Base-by-base conservation (phyloP, 2,888 invertebrate species). In the Cenopis cana region DNA sequence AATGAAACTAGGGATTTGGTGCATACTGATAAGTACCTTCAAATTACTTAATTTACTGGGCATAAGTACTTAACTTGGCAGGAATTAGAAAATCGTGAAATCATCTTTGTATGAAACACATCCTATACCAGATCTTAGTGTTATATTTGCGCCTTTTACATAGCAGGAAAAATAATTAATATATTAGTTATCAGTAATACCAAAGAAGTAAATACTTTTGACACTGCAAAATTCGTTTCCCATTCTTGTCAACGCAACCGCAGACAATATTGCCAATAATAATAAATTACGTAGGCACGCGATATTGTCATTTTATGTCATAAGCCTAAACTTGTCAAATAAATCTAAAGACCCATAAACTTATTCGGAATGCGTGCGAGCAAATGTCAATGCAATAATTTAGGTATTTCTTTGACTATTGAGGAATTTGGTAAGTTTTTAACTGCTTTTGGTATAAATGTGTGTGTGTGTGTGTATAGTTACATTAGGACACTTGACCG, bases 41-140 rank as follows among this genome's bases (percentile, higher is more conserved):
- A 18, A 60, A 67, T 67, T 41, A 67, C 71, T 71, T 71, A 24
- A 71, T 71, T 55, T 38, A 54, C 52, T 20, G 0, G 20, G 20
- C 52, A 29, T 54, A 38, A 0, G 41, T 14, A n/a, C n/a, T n/a
- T 5, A 20, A 18, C 36, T 62, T 50, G 10, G 36, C 20, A 33
- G 9, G 8, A 33, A 33, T 33, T 0, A 6, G 9, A 8, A 2
- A 33, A 33, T 8, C 33, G 33, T 33, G 5, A 33, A 33, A 33
- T 33, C 0, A 33, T 33, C 2, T n/a, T n/a, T 24, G 24, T 33
- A 5, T 33, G 33, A 33, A 33, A 33, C 9, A 33, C 33, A 8
- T 29, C 2, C 3, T 29, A 24, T 3, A 24, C 24, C 24, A 1
- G 24, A 4, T 4, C 24, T 24, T 24, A 24, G 24, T 24, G 1